Conservation (phyloP, 2,113 vertebrate genomes). For the Vulpes vulpes region DNA sequence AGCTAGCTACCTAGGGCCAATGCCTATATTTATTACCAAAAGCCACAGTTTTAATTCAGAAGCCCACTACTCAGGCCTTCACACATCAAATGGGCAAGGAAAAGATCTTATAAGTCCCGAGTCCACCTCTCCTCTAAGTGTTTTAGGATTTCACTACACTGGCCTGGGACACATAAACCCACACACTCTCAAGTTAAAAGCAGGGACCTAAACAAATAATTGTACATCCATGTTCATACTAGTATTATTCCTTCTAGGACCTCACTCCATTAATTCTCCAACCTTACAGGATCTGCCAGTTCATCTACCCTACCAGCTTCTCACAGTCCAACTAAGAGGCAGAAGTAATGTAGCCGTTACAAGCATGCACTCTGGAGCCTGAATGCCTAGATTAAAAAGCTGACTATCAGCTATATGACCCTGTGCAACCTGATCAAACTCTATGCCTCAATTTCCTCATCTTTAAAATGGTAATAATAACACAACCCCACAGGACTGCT, state of each 20-base stretch:
- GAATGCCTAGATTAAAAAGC: background rate
- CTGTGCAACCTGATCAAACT: background rate
- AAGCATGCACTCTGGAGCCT: background rate
- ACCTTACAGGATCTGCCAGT: background rate
- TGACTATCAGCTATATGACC: background rate
- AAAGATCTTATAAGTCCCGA: background rate
- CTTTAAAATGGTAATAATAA: background rate
- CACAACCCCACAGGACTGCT: background rate
- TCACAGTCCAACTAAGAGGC: background rate
- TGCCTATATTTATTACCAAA: background rate
- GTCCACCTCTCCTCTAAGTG: background rate
- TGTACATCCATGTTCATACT: background rate
- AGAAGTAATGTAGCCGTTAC: background rate
- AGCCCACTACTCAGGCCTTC: background rate
- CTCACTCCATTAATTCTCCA: background rate
- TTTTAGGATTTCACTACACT: background rate
- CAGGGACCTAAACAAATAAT: background rate
- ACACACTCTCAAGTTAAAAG: background rate
- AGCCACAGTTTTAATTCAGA: background rate
- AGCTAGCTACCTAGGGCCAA: background rate
- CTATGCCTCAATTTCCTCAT: background rate
- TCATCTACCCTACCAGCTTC: background rate
- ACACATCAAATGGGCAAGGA: background rate
- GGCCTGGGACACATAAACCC: background rate
- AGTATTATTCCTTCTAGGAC: background rate